A percentile compares a stretch with the other conserved stretches of the same genome.
phyloP scores from a whole-genome alignment of 64 coral and sea anemone genomes.

The Catalaphyllia jardinei region DNA sequence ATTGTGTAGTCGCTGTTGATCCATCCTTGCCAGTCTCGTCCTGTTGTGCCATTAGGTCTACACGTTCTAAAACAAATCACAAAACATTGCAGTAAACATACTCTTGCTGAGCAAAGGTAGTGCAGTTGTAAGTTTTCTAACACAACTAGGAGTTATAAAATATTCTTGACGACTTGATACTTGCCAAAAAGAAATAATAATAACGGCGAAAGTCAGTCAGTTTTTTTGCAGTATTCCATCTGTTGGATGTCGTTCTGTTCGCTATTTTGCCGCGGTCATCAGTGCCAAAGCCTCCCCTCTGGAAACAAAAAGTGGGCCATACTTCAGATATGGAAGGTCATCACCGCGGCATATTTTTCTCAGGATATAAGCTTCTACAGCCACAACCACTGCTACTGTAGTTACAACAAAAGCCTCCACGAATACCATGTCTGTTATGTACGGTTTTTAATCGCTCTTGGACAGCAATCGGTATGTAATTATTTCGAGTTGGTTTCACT shows the following conservation, averaged over 20 bases:
- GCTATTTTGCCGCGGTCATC: conserved; percentile 2
- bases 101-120: no score
- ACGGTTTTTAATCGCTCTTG: neutral
- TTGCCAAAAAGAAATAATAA: neutral
- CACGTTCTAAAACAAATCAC: no score
- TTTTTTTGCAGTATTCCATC: neutral
- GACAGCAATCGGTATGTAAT: neutral
- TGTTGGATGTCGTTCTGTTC: neutral
- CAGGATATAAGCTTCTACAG: conserved; percentile 25
- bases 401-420: conserved; percentile 41
- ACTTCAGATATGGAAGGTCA: conserved; percentile 26
- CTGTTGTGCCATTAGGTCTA: no score
- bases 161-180: neutral
- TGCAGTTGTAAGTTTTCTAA: no score
- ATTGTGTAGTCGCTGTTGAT: no score
- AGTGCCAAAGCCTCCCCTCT: conserved; percentile 30
- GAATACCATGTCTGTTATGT: conserved; percentile 13
- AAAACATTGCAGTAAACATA: no score
- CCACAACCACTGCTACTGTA: conserved; percentile 18
- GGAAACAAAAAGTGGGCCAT: conserved; percentile 27
- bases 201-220: neutral
- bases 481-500: neutral
- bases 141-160: no score
- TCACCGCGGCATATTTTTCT: conserved; percentile 58
- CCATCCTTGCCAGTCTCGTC: no score